A percentile compares a stretch with the other conserved stretches of the same genome.
Conservation (phyloP, 2,888 invertebrate genomes). For the Cloeon dipterum region DNA sequence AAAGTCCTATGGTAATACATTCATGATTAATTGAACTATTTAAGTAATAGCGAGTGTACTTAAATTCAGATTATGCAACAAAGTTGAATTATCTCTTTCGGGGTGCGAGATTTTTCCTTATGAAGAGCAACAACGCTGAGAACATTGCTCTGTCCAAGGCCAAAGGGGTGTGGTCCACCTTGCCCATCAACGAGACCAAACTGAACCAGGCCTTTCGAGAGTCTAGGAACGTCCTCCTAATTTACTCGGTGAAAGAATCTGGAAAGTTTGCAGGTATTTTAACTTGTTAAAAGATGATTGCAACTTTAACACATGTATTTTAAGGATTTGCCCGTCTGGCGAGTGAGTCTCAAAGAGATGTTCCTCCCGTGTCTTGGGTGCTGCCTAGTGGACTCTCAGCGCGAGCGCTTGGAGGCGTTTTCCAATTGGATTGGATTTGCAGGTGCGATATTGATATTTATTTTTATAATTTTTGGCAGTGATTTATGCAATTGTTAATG, state of each 20-base stretch:
- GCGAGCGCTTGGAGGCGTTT: slow-evolving; percentile 84
- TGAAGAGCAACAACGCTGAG: slow-evolving; percentile 94
- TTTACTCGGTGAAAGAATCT: slow-evolving; percentile 96
- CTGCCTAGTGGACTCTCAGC: slow-evolving; percentile 82
- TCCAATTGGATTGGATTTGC: slow-evolving; percentile 93
- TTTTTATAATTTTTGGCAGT: too few relatives aligned
- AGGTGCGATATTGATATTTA: slow-evolving; percentile 16
- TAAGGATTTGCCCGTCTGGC: slow-evolving; percentile 82
- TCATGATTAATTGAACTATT: background rate
- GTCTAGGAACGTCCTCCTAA: slow-evolving; percentile 76
- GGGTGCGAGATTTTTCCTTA: slow-evolving; percentile 83
- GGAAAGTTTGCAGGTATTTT: slow-evolving; percentile 41
- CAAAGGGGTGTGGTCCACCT: slow-evolving; percentile 92
- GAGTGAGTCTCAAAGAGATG: slow-evolving; percentile 73
- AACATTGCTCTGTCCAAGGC: slow-evolving; percentile 87
- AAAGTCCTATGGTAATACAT: too few relatives aligned
- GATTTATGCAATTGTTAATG: too few relatives aligned
- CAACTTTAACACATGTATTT: background rate
- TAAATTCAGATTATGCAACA: slow-evolving; percentile 50
- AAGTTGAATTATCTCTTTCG: slow-evolving; percentile 86
- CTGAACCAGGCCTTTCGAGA: slow-evolving; percentile 86
- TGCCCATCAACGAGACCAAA: slow-evolving; percentile 90
- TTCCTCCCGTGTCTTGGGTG: slow-evolving; percentile 77
- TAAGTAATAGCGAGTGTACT: too few relatives aligned
- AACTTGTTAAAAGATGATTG: background rate